Percentiles rank a stretch among this genome's conserved stretches.
These are phyloP conservation scores for Calliopum simillimum DNA, from an alignment of 2,888 invertebrate genomes.

Conservation along the genomic window DNA sequence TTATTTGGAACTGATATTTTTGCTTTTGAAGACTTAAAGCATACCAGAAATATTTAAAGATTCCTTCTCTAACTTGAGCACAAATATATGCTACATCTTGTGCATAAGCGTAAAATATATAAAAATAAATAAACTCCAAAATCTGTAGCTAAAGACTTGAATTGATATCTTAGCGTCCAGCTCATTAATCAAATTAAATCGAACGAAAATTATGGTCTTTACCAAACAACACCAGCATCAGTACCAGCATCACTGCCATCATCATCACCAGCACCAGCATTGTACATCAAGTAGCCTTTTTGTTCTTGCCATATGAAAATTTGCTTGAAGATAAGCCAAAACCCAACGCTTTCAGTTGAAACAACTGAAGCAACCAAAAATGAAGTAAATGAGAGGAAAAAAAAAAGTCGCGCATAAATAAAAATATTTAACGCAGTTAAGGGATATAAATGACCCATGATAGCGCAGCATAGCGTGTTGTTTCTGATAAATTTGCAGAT, in stretches of 20 bases:
- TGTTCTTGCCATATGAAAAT: slow-evolving; percentile 4
- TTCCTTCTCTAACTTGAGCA: too few relatives aligned
- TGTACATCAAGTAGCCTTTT: not conserved
- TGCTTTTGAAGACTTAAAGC: too few relatives aligned
- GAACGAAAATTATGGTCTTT: slow-evolving; percentile 32
- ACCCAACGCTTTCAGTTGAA: not conserved
- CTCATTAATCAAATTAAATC: slow-evolving; percentile 35
- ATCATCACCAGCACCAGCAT: not conserved
- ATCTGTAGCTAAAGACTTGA: slow-evolving; percentile 6
- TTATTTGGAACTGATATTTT: too few relatives aligned
- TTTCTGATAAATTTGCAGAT: too few relatives aligned
- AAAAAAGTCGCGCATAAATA: slow-evolving; percentile 9
- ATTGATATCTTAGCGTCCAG: slow-evolving; percentile 26
- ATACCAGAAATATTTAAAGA: too few relatives aligned
- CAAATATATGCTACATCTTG: too few relatives aligned
- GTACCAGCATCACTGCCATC: too few relatives aligned
- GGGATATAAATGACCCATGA: slow-evolving; percentile 23
- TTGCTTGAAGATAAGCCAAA: not conserved
- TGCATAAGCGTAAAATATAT: not conserved
- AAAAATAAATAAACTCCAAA: not conserved
- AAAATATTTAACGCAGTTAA: slow-evolving; percentile 23
- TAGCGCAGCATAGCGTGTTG: too few relatives aligned
- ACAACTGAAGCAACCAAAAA: not conserved
- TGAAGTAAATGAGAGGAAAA: not conserved
- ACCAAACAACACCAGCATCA: not conserved